Evolutionary conservation across 2,888 invertebrate genomes (phyloP).

Genomic region (Thecophora atra): DNA sequence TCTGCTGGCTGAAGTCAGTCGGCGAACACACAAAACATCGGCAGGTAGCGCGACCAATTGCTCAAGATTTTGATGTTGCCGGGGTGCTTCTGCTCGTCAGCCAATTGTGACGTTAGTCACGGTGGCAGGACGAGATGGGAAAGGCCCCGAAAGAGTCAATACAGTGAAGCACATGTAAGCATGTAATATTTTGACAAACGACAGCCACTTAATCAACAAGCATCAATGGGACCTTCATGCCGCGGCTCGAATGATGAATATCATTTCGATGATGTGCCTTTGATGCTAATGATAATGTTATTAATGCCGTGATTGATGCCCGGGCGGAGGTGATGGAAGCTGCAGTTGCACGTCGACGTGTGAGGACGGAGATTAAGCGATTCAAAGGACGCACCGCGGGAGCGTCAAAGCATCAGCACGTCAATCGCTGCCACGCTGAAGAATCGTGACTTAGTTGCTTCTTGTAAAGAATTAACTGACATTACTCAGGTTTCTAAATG

Average conservation of each 20-base stretch:
- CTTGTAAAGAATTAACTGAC: too few species aligned
- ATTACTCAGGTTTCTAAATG: too few species aligned
- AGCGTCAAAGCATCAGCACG: neutral
- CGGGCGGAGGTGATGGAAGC: neutral
- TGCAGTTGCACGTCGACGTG: neutral
- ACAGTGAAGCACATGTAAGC: constrained; percentile 2
- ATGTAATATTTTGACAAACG: constrained; percentile 50
- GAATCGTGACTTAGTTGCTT: too few species aligned
- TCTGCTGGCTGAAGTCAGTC: constrained; percentile 32
- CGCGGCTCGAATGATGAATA: constrained; percentile 19
- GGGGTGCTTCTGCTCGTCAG: neutral
- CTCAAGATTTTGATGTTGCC: neutral
- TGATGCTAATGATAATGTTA: constrained; percentile 20
- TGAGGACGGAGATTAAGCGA: constrained; percentile 20
- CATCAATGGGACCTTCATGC: constrained; percentile 42
- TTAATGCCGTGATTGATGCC: constrained; percentile 17
- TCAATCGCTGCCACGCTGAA: too few species aligned
- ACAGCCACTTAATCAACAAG: constrained; percentile 49
- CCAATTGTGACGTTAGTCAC: constrained; percentile 10
- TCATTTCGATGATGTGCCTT: neutral
- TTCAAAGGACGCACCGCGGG: constrained; percentile 16
- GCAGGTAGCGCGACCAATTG: constrained; percentile 20
- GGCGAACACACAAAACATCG: constrained; percentile 2
- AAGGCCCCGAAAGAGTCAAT: neutral
- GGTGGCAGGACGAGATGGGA: neutral